A percentile compares a stretch with the other conserved stretches of the same genome.
Evolutionary conservation across 2,888 invertebrate species (phyloP).

Genomic region (Sarcophaga variegata): DNA sequence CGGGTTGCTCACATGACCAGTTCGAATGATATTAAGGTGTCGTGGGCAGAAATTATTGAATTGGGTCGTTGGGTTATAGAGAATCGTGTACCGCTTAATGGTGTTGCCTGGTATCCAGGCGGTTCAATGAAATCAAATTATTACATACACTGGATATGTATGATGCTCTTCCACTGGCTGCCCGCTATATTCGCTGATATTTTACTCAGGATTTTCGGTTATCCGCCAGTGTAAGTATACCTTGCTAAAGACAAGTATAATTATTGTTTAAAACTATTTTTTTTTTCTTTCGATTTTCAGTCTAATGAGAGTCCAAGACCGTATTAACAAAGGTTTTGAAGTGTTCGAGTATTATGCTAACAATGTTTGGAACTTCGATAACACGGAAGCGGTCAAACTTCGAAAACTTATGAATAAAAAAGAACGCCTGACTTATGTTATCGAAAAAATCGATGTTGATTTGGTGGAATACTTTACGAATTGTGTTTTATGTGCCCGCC

Average conservation of each 20-base stretch:
- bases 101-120: conserved; percentile 93
- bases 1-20: conserved; percentile 89
- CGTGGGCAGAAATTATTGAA: conserved; percentile 94
- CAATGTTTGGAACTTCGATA: conserved; percentile 94
- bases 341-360: conserved; percentile 96
- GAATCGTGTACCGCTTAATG: conserved; percentile 91
- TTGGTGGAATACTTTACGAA: conserved; percentile 91
- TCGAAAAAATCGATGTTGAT: conserved; percentile 87
- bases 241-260: not conserved
- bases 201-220: conserved; percentile 89
- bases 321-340: conserved; percentile 92
- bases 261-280: not conserved
- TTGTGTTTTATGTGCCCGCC: conserved; percentile 90
- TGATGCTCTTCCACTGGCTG: conserved; percentile 93
- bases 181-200: conserved; percentile 94
- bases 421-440: conserved; percentile 86
- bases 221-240: conserved; percentile 93
- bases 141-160: conserved; percentile 90
- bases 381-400: conserved; percentile 85
- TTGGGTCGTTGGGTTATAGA: conserved; percentile 90
- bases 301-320: conserved; percentile 90
- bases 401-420: conserved; percentile 85
- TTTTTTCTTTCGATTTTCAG: conserved; percentile 81
- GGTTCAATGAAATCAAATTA: conserved; percentile 93
- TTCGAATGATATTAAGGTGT: conserved; percentile 90